phyloP scores from a whole-genome alignment of 1,140 invertebrate genomes.

The Platyura marginata region DNA sequence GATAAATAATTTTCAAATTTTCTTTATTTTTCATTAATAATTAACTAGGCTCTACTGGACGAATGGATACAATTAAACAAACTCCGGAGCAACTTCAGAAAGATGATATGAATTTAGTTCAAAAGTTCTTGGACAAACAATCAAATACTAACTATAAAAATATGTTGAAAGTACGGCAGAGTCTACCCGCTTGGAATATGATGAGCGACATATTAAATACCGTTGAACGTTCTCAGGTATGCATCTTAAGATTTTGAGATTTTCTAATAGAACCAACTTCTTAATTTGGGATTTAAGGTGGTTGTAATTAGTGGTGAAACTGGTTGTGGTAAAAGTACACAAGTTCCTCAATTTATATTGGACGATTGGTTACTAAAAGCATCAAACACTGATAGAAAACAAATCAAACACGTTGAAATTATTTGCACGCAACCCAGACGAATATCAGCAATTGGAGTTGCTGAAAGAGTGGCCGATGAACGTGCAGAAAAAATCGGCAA shows the following conservation, averaged over 20 bases:
- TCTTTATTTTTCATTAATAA: too few relatives aligned
- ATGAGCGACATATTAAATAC: constrained; percentile 42
- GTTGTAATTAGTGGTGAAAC: constrained; percentile 70
- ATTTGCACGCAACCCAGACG: constrained; percentile 84
- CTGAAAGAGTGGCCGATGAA: constrained; percentile 78
- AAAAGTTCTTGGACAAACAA: constrained; percentile 35
- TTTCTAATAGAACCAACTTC: neutral
- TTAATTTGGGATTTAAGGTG: constrained; percentile 31
- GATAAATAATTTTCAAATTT: too few relatives aligned
- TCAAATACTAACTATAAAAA: constrained; percentile 37
- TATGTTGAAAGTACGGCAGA: constrained; percentile 37
- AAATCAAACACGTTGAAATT: constrained; percentile 31
- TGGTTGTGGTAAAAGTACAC: constrained; percentile 78
- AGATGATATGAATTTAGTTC: constrained; percentile 38
- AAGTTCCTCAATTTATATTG: constrained; percentile 82
- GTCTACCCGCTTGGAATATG: constrained; percentile 47
- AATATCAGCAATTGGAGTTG: constrained; percentile 81
- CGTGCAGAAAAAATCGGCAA: constrained; percentile 61
- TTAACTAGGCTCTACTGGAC: constrained; percentile 13
- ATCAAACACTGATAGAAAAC: constrained; percentile 7
- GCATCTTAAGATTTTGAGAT: too few relatives aligned
- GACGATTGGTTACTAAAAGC: constrained; percentile 38
- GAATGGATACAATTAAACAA: constrained; percentile 24
- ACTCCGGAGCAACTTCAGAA: constrained; percentile 30
- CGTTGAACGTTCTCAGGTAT: constrained; percentile 36